Base-by-base conservation (phyloP, 1,140 invertebrate genomes). In the Microvelia longipes region DNA sequence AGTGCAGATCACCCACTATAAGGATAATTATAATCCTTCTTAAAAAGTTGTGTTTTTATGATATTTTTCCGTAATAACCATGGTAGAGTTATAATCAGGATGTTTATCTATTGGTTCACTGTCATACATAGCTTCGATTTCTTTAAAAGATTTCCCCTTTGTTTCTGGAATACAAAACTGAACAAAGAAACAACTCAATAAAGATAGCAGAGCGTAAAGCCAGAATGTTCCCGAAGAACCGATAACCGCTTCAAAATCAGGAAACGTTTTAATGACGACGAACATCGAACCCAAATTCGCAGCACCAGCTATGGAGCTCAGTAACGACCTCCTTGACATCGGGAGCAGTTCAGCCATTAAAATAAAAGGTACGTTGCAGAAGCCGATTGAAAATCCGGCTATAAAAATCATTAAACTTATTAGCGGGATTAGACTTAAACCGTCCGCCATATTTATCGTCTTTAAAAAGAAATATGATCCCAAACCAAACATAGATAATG, bases 391-490 rank as follows among this genome's bases (percentile, higher is more conserved):
- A 75, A 82, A 85, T 1, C 78, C 79, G n/a, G 80, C 73, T 27
- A 83, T 82, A 73, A 80, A 85, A 0, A 81, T 27, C 14, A 83
- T 76, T 0, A 84, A 76, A 68, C 80, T 81, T 2, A 75, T 64
- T 2, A 85, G 73, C 15, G 83, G 81, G 1, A 84, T 69, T 74
- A 78, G 77, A 2, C 78, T 78, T 2, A 82, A 73, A 62, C 72
- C 71, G 25, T 75, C 35, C 14, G 71, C 69, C 24, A 60, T 26
- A 11, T 79, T 75, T 67, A 77, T 76, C 29, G 78, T 76, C 62
- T 82, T 79, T 24, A 83, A 71, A 72, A 82, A 82, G 72, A 86
- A 86, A 74, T 83, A 87, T 5, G 80, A 77, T 1, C 85, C 84
- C 1, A 85, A 74, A 0, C 81, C 72, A 1, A 77, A 77, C 72